These are phyloP conservation scores for Tachina grossa DNA, from an alignment of 2,888 invertebrate species.

Conservation along the genomic window DNA sequence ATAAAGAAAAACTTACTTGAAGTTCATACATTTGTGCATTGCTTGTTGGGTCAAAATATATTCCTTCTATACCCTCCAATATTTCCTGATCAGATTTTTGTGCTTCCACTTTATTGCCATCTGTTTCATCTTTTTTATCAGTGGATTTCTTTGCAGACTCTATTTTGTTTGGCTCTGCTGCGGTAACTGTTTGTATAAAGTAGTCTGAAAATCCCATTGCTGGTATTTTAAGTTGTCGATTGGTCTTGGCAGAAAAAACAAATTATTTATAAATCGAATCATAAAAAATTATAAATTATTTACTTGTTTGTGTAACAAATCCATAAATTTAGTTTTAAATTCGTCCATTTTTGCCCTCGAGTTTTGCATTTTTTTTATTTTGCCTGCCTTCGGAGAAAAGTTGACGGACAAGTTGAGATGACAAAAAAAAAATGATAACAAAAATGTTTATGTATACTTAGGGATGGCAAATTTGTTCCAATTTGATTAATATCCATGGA, in stretches of 20 bases:
- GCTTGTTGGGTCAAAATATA: constrained; percentile 80
- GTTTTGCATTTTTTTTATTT: constrained; percentile 65
- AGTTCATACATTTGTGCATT: constrained; percentile 81
- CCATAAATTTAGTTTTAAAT: constrained; percentile 82
- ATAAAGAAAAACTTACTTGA: constrained; percentile 75
- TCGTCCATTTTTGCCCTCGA: constrained; percentile 81
- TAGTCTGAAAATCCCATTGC: constrained; percentile 83
- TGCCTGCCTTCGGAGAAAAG: constrained; percentile 30
- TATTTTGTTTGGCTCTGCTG: constrained; percentile 74
- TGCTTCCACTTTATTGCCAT: constrained; percentile 66
- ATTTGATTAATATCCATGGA: too few relatives aligned
- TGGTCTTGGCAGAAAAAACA: constrained; percentile 73
- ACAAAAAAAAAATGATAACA: constrained; percentile 5
- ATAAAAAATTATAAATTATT: constrained; percentile 1
- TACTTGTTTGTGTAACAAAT: constrained; percentile 82
- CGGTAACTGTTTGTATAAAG: constrained; percentile 81
- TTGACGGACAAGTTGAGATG: constrained; percentile 43
- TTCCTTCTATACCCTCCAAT: constrained; percentile 81
- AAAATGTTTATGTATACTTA: constrained; percentile 12
- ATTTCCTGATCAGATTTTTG: constrained; percentile 82
- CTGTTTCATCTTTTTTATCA: constrained; percentile 54
- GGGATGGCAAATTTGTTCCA: constrained; percentile 15
- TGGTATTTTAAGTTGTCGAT: constrained; percentile 82
- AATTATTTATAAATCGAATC: background rate
- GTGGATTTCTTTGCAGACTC: constrained; percentile 47